Evolutionary conservation across 2,113 vertebrate species (phyloP), one percentile per base, ranked within the genome.

Genomic region (Poeciliopsis occidentalis): DNA sequence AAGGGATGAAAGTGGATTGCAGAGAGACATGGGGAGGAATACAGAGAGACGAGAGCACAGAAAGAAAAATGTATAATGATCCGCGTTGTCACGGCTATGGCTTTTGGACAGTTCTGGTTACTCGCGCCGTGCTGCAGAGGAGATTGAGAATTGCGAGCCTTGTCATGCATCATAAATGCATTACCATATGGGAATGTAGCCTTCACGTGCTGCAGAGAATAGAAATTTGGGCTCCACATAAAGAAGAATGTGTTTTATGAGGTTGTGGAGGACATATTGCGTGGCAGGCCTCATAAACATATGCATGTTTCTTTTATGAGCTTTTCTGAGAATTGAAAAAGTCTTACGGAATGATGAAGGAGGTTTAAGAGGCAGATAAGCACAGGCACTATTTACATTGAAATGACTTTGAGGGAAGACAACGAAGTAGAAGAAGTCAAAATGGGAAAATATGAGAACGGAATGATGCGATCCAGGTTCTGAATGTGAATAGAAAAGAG

Each of bases 121-220:
- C 85, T 79, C 31, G 30, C 61, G 72, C 69, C 64, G 69, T 66
- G 79, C 79, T 80, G 81, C 84, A 69, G 71, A 87, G 73, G 69
- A 87, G 51, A 88, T 85, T 86, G 85, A 87, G 88, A 83, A 88
- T 67, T 78, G 83, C 74, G 66, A 85, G 85, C 31, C 73, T 70
- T 88, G 88, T 88, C 86, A 91, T 90, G 87, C 89, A 83, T 90
- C 89, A 88, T 89, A 85, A 91, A 89, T 89, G 88, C 75, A 88
- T 87, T 80, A 76, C 84, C 85, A 75, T 83, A 85, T 80, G 84
- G 81, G 83, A 87, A 82, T 80, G 74, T 71, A 79, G 83, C 82
- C 67, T 71, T 64, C 31, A 62, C 68, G 79, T 76, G 27, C 68
- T 29, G 76, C 8, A 75, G 76, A 69, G 83, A 90, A 77, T 72